Evolutionary conservation across 2,888 invertebrate species (phyloP), one percentile per base, ranked within the genome.

Genomic region (Ectemnius cavifrons): DNA sequence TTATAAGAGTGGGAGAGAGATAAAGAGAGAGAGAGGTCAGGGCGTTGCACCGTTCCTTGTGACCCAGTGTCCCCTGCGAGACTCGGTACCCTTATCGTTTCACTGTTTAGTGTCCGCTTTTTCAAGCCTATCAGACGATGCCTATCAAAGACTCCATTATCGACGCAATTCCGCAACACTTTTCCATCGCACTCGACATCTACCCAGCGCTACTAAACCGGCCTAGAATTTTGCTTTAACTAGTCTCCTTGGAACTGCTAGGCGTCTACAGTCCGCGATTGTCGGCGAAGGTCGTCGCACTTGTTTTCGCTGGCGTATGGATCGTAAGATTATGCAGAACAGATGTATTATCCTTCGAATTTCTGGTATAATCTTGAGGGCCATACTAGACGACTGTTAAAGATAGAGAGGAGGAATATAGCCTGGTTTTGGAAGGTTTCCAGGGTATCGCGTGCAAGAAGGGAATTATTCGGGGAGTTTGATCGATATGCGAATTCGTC

Each of bases 11-110:
- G 45, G 20, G 8, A 61, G 63, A 63, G 18, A 58, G 67, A 79
- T 37, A 16, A 72, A 62, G 75, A 78, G 60, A 83, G 82, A 62
- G 75, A 78, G 62, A 83, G 82, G 85, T 85, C 86, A 85, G 86
- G 86, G 84, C 87, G 86, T 87, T 88, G 88, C 87, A 88, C 88
- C 84, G 84, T 80, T 86, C 74, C 77, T 81, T 84, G 73, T 88
- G 88, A 88, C 88, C 88, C 84, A 88, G 85, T 88, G 84, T 85
- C 79, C 80, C 81, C 79, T 72, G 73, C 75, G 71, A 70, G 13
- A 58, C 69, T 52, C 78, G 63, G 46, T 49, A 46, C 52, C 62
- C 16, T 66, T 72, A 45, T 63, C 61, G 60, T 47, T 52, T 63
- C 60, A 28, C 59, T 27, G 63, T 69, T 62, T 63, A 37, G 11